Percentiles rank a stretch among this genome's conserved stretches.
Evolutionary conservation across 2,113 vertebrate species (phyloP).

Genomic region (Proteles cristata): DNA sequence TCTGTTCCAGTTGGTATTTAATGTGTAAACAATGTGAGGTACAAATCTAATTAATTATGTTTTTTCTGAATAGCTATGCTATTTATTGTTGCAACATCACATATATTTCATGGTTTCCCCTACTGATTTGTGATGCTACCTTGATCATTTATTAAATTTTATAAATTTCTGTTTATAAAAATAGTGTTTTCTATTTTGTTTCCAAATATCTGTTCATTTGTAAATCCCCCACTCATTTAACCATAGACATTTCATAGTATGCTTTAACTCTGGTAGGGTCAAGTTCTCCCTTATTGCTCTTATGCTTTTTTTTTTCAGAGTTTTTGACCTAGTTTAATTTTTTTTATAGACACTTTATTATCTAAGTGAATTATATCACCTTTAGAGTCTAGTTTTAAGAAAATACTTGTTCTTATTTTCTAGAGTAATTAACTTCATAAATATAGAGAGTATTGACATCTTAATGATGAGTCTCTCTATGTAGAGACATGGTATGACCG

Average conservation of each 20-base stretch:
- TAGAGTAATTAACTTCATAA: not conserved
- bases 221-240: not conserved
- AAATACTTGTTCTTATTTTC: not conserved
- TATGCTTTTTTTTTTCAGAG: not conserved
- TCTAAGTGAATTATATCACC: not conserved
- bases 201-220: not conserved
- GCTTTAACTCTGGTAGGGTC: not conserved
- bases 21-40: not conserved
- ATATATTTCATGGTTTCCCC: not conserved
- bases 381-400: not conserved
- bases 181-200: not conserved
- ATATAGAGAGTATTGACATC: not conserved
- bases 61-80: not conserved
- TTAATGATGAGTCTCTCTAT: not conserved
- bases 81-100: not conserved
- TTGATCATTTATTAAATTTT: conserved; percentile 29
- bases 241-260: not conserved
- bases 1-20: conserved; percentile 34
- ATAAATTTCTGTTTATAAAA: not conserved
- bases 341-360: conserved; percentile 13
- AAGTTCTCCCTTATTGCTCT: not conserved
- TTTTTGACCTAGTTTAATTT: not conserved
- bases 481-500: not conserved
- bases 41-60: not conserved
- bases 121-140: not conserved